Conservation (phyloP, 2,113 vertebrate species). For the Melanerpes aurifrons region DNA sequence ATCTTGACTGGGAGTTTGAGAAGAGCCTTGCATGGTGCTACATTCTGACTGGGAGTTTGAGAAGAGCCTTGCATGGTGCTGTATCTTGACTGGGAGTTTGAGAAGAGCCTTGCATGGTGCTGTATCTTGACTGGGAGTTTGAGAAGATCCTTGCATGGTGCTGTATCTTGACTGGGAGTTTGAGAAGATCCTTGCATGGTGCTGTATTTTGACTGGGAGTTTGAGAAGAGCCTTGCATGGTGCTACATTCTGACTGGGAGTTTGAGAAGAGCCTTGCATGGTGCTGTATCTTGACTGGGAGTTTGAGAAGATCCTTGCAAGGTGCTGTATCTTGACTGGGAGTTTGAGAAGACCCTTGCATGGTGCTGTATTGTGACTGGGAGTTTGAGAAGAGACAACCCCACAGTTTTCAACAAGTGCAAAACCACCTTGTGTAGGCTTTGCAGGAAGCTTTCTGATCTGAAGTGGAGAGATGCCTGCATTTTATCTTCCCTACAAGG, state of each 20-base stretch:
- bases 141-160: not conserved
- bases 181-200: not conserved
- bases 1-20: not conserved
- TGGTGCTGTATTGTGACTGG: too few species aligned
- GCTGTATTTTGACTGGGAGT: not conserved
- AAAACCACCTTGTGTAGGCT: not conserved
- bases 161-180: not conserved
- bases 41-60: not conserved
- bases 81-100: not conserved
- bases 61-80: not conserved
- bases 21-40: not conserved
- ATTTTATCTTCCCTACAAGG: not conserved
- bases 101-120: not conserved
- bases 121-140: not conserved
- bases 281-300: not conserved
- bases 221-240: not conserved
- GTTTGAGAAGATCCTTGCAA: not conserved
- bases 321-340: too few species aligned
- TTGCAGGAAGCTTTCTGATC: not conserved
- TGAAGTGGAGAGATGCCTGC: not conserved
- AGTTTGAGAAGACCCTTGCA: not conserved
- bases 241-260: not conserved
- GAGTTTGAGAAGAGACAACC: not conserved
- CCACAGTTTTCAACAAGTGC: not conserved
- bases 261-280: not conserved